A percentile compares a stretch with the other conserved stretches of the same genome.
Evolutionary conservation across 2,888 invertebrate species (phyloP).

Genomic region (Linhomoeus sp.): DNA sequence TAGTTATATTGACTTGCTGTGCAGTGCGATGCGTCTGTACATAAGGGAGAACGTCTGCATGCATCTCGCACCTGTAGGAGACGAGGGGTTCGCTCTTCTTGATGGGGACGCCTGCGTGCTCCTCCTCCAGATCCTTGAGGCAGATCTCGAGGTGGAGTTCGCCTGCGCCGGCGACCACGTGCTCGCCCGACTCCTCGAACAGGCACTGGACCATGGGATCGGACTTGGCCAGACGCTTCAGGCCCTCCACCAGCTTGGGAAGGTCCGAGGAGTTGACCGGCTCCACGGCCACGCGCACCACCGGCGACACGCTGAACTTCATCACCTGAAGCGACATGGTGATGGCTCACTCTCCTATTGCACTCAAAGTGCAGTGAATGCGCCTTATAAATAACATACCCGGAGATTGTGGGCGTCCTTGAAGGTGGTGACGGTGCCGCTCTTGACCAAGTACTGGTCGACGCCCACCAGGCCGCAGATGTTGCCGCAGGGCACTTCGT

Average conservation of each 20-base stretch:
- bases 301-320: conserved; percentile 11
- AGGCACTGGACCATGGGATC: conserved; percentile 11
- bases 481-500: conserved; percentile 11
- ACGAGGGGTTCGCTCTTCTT: conserved; percentile 11
- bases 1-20: no score
- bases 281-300: conserved; percentile 12
- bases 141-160: conserved; percentile 15
- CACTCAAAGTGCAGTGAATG: no score
- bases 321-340: conserved; percentile 5
- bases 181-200: conserved; percentile 9
- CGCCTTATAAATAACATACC: not conserved
- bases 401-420: conserved; percentile 8
- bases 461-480: conserved; percentile 11
- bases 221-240: conserved; percentile 10
- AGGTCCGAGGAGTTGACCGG: conserved; percentile 8
- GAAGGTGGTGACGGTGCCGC: conserved; percentile 11
- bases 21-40: no score
- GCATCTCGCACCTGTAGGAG: conserved; percentile 9
- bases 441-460: conserved; percentile 11
- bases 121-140: conserved; percentile 11
- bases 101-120: conserved; percentile 8
- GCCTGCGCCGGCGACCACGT: conserved; percentile 12
- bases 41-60: no score
- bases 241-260: conserved; percentile 9
- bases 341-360: not conserved